Evolutionary conservation across 2,113 vertebrate species (phyloP), one percentile per base, ranked within the genome.

Genomic region (Phrynosoma platyrhinos): DNA sequence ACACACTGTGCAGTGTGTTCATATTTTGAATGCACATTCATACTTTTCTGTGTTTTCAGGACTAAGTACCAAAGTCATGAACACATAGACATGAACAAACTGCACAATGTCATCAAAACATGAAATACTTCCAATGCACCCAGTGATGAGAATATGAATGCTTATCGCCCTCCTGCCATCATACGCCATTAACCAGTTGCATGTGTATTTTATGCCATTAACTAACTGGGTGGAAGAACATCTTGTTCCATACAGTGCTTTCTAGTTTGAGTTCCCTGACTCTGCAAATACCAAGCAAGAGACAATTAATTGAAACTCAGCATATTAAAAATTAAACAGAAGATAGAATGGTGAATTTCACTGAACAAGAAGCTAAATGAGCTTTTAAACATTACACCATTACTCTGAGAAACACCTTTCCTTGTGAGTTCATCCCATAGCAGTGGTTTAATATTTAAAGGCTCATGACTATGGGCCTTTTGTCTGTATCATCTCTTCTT

Each of bases 241-340:
- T 20, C 18, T 80, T 12, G n/a, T 5, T 52, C 40, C 10, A 12
- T 20, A 32, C 9, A 20, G 5, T 16, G 55, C 62, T 55, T 55
- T 87, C 58, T 4, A 47, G 83, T 79, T 82, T 76, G 53, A 77
- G 86, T 89, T 32, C 87, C 83, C 55, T 76, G 82, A 90, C 18
- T 30, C 25, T 21, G 30, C 8, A 27, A 30, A 4, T 42, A 83
- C 14, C 68, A 88, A 79, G 0, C 87, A 64, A 36, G 66, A 92
- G 42, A 69, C 4, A 55, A 92, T 18, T 27, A 53, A 75, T 12
- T 25, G 40, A 90, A 89, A 84, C 36, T 12, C 88, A 91, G 85
- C 16, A 64, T 27, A 6, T 30, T 47, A 20, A 21, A 40, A 47
- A 62, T 40, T 25, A 27, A 27, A 62, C 18, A 75, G 13, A 5